Base-by-base conservation (phyloP, 2,113 vertebrate genomes). In the Pyxicephalus adspersus region DNA sequence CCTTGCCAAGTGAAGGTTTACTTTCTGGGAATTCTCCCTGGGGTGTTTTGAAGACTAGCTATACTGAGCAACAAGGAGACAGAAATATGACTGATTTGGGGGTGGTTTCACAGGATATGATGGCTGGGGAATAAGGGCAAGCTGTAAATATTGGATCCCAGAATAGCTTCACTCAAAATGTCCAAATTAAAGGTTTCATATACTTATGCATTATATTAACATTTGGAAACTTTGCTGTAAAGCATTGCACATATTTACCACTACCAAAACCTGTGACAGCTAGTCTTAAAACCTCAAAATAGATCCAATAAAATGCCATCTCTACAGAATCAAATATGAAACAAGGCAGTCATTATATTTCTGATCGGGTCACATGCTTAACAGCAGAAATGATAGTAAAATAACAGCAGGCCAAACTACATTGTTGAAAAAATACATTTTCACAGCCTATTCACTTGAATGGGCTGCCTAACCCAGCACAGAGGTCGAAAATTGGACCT, bases 1-100 rank as follows among this genome's bases (percentile, higher is more conserved):
- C 77, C 65, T 80, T 80, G 77, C 77, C 66, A 80, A 80, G 65
- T n/a, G 17, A 29, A 80, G 77, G 77, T 63, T 80, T 61, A 70
- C 67, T 50, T 80, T 80, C 66, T 80, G 65, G 65, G 66, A 80
- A 70, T 80, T 70, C 20, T 80, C 77, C 65, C 55, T 38, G 25
- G 77, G 65, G 51, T 68, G 51, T 51, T 79, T 52, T 28, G n/a
- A 22, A 51, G 65, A 61, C 66, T 22, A 22, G 38, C 55, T 61
- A 45, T 61, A 80, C 77, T 22, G 54, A 61, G 77, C 77, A 61
- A 57, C 57, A 51, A 18, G 54, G 64, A 66, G 28, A 31, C 25
- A 34, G 20, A 75, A 70, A 70, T 63, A 60, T 57, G 55, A 31
- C 55, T 63, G 72, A 45, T 45, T n/a, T 45, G 38, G 38, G 38